Base-by-base conservation (phyloP, 2,888 invertebrate genomes). In the Synergus laeviventris region DNA sequence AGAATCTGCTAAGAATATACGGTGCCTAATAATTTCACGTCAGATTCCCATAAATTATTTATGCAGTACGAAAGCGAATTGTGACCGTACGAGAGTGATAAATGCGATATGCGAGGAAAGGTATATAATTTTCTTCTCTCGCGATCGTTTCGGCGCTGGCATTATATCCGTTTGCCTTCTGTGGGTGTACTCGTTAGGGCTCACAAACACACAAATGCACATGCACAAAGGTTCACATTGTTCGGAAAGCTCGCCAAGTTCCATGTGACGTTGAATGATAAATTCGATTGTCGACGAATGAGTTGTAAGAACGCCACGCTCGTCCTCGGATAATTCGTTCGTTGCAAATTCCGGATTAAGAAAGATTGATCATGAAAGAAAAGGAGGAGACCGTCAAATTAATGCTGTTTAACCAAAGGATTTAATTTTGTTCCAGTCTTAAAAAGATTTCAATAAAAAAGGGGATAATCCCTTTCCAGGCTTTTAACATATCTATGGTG, bases 1-100 rank as follows among this genome's bases (percentile, higher is more conserved):
- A 59, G 59, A 59, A 59, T 59, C 24, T 59, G 24, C 59, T 59
- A 59, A 59, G 59, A 59, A 59, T 59, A 59, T 59, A 59, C 59
- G 59, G 12, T 59, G 59, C 59, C 59, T 59, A 21, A 59, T 59
- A 59, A 59, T 59, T 59, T 59, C 59, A 59, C 24, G 59, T 59
- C 59, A 14, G 24, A 59, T 59, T 59, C 24, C 59, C 59, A 59
- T 59, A 59, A 59, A 59, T 59, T 59, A 59, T 59, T 59, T 59
- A 59, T 21, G 59, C 59, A 24, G 59, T 59, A 14, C 59, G 59
- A 59, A 59, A 59, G 59, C 59, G 59, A 59, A 59, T 59, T 21
- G 59, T 12, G 59, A 59, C 59, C 24, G 59, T 59, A 24, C 59
- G 59, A 14, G 59, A 59, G 59, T 59, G 59, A 59, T 59, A 24